Conservation (phyloP, 1,140 invertebrate genomes). For the Agrypnia vestita region DNA sequence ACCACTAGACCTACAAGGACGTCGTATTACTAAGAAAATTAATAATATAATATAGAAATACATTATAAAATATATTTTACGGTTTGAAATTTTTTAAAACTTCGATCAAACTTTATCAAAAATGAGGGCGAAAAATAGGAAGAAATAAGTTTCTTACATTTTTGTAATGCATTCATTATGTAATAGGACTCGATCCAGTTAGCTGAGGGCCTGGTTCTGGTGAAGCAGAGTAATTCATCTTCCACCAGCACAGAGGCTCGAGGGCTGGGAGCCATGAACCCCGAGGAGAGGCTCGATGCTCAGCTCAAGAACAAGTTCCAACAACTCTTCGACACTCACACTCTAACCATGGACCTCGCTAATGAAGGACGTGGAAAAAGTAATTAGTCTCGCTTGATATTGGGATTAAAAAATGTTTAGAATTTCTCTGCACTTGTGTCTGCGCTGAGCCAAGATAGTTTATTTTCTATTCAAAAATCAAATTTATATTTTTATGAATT, state of each 20-base stretch:
- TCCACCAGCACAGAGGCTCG: constrained; percentile 67
- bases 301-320: constrained; percentile 70
- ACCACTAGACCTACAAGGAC: too few relatives aligned
- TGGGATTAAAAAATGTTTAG: too few relatives aligned
- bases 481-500: too few relatives aligned
- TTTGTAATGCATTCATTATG: neutral
- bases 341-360: constrained; percentile 69
- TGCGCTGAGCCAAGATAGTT: too few relatives aligned
- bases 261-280: constrained; percentile 70
- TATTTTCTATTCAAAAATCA: too few relatives aligned
- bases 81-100: too few relatives aligned
- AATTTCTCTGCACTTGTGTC: too few relatives aligned
- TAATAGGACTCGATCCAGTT: constrained; percentile 73
- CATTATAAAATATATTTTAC: too few relatives aligned
- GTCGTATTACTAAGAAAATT: too few relatives aligned
- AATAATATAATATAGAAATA: too few relatives aligned
- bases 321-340: constrained; percentile 70
- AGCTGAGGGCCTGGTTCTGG: constrained; percentile 73
- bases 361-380: constrained; percentile 72
- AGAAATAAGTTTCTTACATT: neutral
- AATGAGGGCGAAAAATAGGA: neutral
- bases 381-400: constrained; percentile 58
- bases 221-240: constrained; percentile 72
- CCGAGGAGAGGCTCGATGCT: constrained; percentile 70
- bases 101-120: neutral